Evolutionary conservation across 2,888 invertebrate species (phyloP).

Genomic region (Cosmopolites sordidus): DNA sequence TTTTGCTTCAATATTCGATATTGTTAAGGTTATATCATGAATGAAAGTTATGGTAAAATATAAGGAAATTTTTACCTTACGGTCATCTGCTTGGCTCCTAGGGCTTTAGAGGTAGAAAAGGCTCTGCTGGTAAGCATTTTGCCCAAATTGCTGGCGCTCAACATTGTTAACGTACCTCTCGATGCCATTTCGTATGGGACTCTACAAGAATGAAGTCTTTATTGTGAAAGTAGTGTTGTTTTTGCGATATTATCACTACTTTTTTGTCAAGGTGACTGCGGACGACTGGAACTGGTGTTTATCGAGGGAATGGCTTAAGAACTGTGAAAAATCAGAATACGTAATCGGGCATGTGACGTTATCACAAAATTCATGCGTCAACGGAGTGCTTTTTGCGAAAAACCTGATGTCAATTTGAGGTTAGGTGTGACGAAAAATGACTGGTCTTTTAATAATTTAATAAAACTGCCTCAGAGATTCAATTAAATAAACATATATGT

Average conservation of each 20-base stretch:
- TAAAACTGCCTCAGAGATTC: no score
- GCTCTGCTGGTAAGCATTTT: constrained; percentile 48
- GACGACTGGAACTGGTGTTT: constrained; percentile 30
- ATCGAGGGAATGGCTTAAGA: constrained; percentile 16
- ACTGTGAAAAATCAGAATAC: constrained; percentile 17
- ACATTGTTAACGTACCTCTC: constrained; percentile 35
- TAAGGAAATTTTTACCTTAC: constrained; percentile 49
- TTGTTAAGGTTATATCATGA: not conserved
- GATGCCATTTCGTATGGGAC: constrained; percentile 32
- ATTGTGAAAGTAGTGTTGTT: constrained; percentile 3
- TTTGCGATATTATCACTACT: constrained; percentile 9
- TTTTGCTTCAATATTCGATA: no score
- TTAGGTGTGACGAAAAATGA: no score
- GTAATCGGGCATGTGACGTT: constrained; percentile 24
- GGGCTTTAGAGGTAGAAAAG: constrained; percentile 52
- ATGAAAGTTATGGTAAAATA: not conserved
- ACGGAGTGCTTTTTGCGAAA: not conserved
- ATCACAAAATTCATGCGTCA: constrained; percentile 1
- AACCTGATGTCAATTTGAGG: no score
- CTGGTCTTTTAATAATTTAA: no score
- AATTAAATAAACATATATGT: no score
- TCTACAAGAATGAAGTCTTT: not conserved
- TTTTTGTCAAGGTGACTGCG: constrained; percentile 36
- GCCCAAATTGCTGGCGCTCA: constrained; percentile 40
- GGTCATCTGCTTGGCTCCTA: constrained; percentile 68